Evolutionary conservation across 1,140 invertebrate species (phyloP), one percentile per base, ranked within the genome.

Genomic region (Diploscapter pachys): DNA sequence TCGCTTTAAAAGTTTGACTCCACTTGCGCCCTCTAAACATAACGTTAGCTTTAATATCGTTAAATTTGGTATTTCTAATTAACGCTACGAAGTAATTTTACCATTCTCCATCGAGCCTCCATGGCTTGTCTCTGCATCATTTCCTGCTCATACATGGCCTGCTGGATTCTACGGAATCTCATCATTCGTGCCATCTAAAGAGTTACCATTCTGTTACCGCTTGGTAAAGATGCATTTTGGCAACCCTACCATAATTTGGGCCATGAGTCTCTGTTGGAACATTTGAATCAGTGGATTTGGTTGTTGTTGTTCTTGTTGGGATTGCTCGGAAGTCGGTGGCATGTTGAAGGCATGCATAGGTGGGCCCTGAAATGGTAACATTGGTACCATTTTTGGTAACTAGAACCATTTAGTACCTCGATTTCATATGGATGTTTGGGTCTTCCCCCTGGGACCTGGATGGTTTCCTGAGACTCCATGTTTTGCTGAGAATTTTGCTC

Each of bases 401-500:
- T 51, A 56, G 31, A 31, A 31, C 31, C 31, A 31, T 31, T 31
- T 31, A 31, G 31, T 31, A 69, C 67, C 67, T 70, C 68, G 31
- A 70, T 70, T 11, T 70, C 68, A 59, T 70, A 56, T 57, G 68
- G 68, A 70, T 70, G 68, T 51, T 61, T 70, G 68, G 68, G 6
- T 59, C 56, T 61, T 70, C 68, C 68, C 59, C n/a, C 5, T 59
- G 59, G 13, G 55, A 49, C 59, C 48, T 49, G 3, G 68, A 70
- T 6, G 31, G 31, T 54, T 74, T 56, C 59, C 63, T 59, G 54
- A 69, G 51, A 51, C 11, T 54, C 11, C 68, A 65, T 48, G 73
- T 53, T 68, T 67, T 67, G 61, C 70, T 67, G 6, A 68, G 53
- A 69, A 69, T 52, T 52, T 53, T 67, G 6, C 70, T 69, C 65